Evolutionary conservation across 2,113 vertebrate species (phyloP), one percentile per base, ranked within the genome.

Genomic region (Leucosticte australis): DNA sequence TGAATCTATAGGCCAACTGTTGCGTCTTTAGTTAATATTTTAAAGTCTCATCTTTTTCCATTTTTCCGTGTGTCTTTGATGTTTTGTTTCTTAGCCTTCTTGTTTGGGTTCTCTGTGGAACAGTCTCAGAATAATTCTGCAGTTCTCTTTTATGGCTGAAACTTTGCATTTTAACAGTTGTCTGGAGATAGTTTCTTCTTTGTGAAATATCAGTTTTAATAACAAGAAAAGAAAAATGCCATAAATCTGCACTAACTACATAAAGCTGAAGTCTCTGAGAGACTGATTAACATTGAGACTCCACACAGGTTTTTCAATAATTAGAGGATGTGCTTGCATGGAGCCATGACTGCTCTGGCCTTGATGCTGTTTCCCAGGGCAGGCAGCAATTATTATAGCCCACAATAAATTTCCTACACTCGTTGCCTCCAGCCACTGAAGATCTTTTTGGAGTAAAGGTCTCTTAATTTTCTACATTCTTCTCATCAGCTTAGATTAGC

Each of bases 181-280:
- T 99, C 98, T 98, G 93, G 98, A 99, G 98, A 99, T 98, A 98
- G 97, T 97, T 98, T 97, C 96, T 98, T 98, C 98, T 97, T 96
- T 98, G 97, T 98, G 98, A 99, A 98, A 98, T 98, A 99, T 99
- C 98, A 98, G 98, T 98, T 99, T 99, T 99, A 99, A 99, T 99
- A 99, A 99, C 98, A 98, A 98, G 97, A 97, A 98, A 98, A 98
- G 97, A 97, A 98, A 98, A 98, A 97, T 98, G 98, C 98, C 97
- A 97, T 98, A 99, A 99, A 99, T 99, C 98, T 97, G 97, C 97
- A 98, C 98, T 98, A 99, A 99, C 97, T 98, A 98, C 98, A 98
- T 98, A 98, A 98, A 98, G 96, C 97, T 94, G 95, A 98, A 98
- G 98, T 99, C 99, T 99, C 99, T 97, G 95, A 98, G 99, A 99